Evolutionary conservation across 2,888 invertebrate species (phyloP).

Genomic region (Archaeoteleia sp.): DNA sequence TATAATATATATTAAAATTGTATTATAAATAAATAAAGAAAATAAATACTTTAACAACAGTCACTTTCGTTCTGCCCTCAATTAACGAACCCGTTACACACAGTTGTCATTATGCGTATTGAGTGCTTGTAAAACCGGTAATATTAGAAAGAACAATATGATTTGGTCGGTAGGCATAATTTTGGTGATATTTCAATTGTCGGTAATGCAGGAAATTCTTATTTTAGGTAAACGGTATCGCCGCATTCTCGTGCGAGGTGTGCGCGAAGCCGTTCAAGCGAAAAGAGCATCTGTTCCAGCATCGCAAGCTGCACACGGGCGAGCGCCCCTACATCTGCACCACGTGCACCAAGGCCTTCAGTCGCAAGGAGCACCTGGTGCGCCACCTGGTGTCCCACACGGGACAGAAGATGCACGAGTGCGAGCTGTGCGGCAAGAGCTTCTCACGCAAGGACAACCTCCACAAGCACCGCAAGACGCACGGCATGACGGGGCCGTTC

Average conservation of each 20-base stretch:
- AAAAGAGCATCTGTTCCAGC: conserved; percentile 82
- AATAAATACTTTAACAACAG: no score
- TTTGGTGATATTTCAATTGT: neutral
- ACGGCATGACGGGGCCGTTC: conserved; percentile 78
- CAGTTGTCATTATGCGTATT: no score
- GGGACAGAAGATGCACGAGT: conserved; percentile 81
- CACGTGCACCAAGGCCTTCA: conserved; percentile 81
- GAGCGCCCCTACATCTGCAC: conserved; percentile 81
- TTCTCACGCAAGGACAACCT: conserved; percentile 79
- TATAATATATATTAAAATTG: no score
- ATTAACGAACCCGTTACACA: no score
- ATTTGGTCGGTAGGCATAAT: no score
- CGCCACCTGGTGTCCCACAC: conserved; percentile 82
- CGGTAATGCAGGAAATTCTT: neutral
- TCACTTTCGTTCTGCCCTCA: no score
- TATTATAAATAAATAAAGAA: no score
- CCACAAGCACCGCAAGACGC: conserved; percentile 79
- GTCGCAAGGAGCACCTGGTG: conserved; percentile 82
- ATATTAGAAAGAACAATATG: no score
- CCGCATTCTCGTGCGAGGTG: conserved; percentile 76
- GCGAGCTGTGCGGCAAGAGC: conserved; percentile 78
- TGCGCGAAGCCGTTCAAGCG: conserved; percentile 82
- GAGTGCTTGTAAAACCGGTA: no score
- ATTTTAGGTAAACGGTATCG: conserved; percentile 52
- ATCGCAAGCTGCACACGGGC: conserved; percentile 81